Evolutionary conservation across 2,888 invertebrate genomes (phyloP).

Genomic region (Corythucha ciliata): DNA sequence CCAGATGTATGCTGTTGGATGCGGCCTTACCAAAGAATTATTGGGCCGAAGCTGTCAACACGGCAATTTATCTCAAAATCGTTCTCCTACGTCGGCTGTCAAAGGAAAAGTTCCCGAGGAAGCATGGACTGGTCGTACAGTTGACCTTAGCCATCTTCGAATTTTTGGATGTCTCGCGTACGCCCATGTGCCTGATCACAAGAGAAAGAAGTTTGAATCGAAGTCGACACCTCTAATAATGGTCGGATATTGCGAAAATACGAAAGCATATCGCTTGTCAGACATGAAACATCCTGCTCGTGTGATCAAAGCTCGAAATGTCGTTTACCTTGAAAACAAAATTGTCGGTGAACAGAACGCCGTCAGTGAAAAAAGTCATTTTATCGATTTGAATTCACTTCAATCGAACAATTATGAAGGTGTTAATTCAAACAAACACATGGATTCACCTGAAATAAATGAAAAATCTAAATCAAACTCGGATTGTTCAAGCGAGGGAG

Average conservation of each 20-base stretch:
- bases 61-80: slow-evolving; percentile 38
- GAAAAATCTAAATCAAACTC: too few species aligned
- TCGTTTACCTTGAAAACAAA: too few species aligned
- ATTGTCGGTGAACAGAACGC: too few species aligned
- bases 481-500: too few species aligned
- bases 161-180: slow-evolving; percentile 25
- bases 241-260: slow-evolving; percentile 23
- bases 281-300: slow-evolving; percentile 2
- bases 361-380: too few species aligned
- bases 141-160: slow-evolving; percentile 20
- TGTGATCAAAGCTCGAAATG: too few species aligned
- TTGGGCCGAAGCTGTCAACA: slow-evolving; percentile 37
- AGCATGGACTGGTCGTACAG: slow-evolving; percentile 17
- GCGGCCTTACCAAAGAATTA: slow-evolving; percentile 32
- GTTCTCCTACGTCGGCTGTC: slow-evolving; percentile 23
- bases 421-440: too few species aligned
- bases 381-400: too few species aligned
- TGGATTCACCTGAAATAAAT: too few species aligned
- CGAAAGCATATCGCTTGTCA: slow-evolving; percentile 19
- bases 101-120: slow-evolving; percentile 19
- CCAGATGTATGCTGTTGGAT: slow-evolving; percentile 35
- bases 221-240: slow-evolving; percentile 13
- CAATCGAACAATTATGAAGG: too few species aligned
- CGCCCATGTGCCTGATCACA: slow-evolving; percentile 11
- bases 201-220: slow-evolving; percentile 11